Evolutionary conservation across 2,888 invertebrate species (phyloP), one percentile per base, ranked within the genome.

Genomic region (Metopia argyrocephala): DNA sequence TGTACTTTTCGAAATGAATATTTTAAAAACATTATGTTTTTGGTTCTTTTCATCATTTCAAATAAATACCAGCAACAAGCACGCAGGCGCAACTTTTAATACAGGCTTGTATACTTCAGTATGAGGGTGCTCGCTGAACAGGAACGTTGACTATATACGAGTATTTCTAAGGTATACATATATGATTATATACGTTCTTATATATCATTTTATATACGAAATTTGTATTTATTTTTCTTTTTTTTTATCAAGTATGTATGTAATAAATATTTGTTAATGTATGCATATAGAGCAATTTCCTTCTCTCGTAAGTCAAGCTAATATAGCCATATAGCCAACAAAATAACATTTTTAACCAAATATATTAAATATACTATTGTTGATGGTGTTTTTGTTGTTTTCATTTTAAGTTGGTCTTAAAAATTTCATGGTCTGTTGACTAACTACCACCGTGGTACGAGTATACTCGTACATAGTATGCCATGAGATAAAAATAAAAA

Each of bases 101-200:
- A 76, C 48, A 64, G 62, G 69, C 56, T 56, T 25, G 69, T 76
- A 38, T 38, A 66, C 56, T 23, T 9, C 31, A n/a, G n/a, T n/a
- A 75, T 70, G 78, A 75, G 82, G 82, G 78, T 83, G 82, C 56
- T 75, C 78, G 75, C 80, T 83, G 78, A 71, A 71, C 75, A 71
- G 82, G 82, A 83, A 80, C 80, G 80, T 52, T 78, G 57, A 66
- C 61, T 71, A 61, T 78, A 61, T 38, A n/a, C n/a, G n/a, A n/a
- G n/a, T n/a, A 61, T 66, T 56, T 38, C 6, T 12, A 78, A 31
- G 7, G 31, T 38, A 15, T 15, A 0, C 12, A 9, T 31, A 38
- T 38, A 15, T 38, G 38, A 38, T 31, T 31, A 31, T 31, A 31
- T 31, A 31, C 28, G 69, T 64, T 48, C 18, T 54, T 15, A 48